These are phyloP conservation scores for Grapholita molesta DNA, from an alignment of 1,140 invertebrate species.

Conservation along the genomic window DNA sequence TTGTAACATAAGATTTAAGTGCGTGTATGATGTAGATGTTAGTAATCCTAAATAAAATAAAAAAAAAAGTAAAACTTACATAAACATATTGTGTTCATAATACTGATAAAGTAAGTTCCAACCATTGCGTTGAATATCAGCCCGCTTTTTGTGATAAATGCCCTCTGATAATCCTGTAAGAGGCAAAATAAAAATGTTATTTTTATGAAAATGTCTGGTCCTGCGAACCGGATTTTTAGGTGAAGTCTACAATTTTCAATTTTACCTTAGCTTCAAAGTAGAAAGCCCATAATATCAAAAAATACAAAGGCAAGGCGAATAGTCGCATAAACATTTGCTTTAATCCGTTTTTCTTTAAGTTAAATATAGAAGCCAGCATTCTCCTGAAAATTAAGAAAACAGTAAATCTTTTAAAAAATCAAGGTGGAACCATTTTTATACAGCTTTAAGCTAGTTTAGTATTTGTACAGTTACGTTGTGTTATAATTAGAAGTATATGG, in stretches of 20 bases:
- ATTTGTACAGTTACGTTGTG: too few species aligned
- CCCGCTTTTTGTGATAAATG: slow-evolving; percentile 87
- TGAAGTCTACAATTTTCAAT: background rate
- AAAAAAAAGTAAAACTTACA: slow-evolving; percentile 80
- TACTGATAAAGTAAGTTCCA: slow-evolving; percentile 88
- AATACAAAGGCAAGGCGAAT: slow-evolving; percentile 86
- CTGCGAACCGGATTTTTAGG: background rate
- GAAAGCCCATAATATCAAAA: slow-evolving; percentile 88
- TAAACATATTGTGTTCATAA: slow-evolving; percentile 87
- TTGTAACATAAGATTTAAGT: too few species aligned
- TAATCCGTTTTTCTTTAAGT: slow-evolving; percentile 85
- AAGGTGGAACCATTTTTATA: too few species aligned
- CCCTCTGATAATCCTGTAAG: slow-evolving; percentile 82
- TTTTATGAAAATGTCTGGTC: background rate
- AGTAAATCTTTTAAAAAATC: slow-evolving; percentile 18
- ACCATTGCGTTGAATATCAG: slow-evolving; percentile 90
- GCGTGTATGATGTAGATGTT: too few species aligned
- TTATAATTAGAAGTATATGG: too few species aligned
- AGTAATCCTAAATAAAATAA: too few species aligned
- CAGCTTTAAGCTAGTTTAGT: too few species aligned
- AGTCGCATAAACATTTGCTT: slow-evolving; percentile 86
- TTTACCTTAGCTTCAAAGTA: slow-evolving; percentile 85
- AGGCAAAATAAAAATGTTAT: background rate
- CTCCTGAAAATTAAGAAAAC: slow-evolving; percentile 79
- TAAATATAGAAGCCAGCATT: slow-evolving; percentile 86